phyloP scores from a whole-genome alignment of 2,888 invertebrate species.

The Branchinecta sandiegonensis region DNA sequence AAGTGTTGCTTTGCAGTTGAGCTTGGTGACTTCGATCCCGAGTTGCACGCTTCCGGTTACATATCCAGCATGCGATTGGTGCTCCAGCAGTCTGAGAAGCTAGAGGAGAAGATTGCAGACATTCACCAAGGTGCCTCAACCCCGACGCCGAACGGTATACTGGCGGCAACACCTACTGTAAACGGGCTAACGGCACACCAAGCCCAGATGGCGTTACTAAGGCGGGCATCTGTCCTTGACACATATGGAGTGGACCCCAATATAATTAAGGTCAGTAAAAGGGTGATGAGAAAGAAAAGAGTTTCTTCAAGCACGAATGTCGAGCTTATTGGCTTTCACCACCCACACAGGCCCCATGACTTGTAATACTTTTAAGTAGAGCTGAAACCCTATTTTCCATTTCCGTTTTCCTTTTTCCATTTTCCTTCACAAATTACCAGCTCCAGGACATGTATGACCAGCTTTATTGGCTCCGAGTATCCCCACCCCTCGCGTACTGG shows the following conservation, averaged over 20 bases:
- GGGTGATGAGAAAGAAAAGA: too few species aligned
- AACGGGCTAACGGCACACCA: conserved; percentile 72
- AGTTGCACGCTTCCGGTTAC: conserved; percentile 73
- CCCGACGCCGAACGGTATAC: background rate
- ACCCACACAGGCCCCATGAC: too few species aligned
- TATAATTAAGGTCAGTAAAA: conserved; percentile 65
- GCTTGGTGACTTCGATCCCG: conserved; percentile 82
- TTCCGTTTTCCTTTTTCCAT: too few species aligned
- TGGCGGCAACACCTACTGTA: conserved; percentile 45
- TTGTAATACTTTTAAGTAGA: too few species aligned
- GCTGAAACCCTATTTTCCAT: too few species aligned
- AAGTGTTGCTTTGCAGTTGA: conserved; percentile 51
- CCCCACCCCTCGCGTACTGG: too few species aligned
- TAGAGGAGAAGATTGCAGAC: conserved; percentile 86
- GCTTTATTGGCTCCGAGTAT: too few species aligned
- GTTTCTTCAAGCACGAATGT: too few species aligned
- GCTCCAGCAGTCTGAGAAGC: conserved; percentile 74
- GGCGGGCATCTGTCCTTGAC: conserved; percentile 77
- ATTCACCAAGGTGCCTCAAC: conserved; percentile 48
- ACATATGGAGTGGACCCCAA: conserved; percentile 97
- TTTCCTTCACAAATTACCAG: too few species aligned
- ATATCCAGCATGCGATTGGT: conserved; percentile 79
- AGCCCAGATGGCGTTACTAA: conserved; percentile 77
- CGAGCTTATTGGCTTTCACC: too few species aligned
- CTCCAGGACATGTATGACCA: too few species aligned